A percentile compares a stretch with the other conserved stretches of the same genome.
phyloP scores from a whole-genome alignment of 2,113 vertebrate genomes.

The Indicator maculatus region DNA sequence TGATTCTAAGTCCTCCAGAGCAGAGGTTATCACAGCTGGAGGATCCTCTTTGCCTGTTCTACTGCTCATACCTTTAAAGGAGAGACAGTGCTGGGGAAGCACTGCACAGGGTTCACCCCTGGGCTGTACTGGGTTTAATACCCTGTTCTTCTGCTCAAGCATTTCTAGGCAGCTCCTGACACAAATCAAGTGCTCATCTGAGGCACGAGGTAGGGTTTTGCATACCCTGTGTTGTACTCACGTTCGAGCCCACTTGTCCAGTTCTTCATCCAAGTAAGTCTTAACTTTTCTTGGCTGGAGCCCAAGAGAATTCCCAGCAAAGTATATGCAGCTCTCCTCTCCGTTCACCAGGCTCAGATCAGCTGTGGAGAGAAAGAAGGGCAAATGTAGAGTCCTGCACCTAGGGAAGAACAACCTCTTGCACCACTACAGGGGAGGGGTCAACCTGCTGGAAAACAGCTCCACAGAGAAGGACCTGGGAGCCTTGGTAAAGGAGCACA shows the following conservation, averaged over 20 bases:
- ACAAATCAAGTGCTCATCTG: neutral
- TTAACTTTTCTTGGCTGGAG: conserved; percentile 88
- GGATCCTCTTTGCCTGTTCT: neutral
- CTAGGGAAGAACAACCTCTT: no score
- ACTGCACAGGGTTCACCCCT: neutral
- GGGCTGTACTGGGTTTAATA: neutral
- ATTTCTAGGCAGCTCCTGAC: neutral
- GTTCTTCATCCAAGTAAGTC: conserved; percentile 87
- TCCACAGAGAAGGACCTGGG: no score
- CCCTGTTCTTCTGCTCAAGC: neutral
- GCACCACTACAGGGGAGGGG: no score
- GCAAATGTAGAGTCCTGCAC: no score
- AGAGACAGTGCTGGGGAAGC: neutral
- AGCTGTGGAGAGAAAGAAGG: conserved; percentile 68
- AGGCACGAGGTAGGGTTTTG: neutral
- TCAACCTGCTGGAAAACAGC: no score
- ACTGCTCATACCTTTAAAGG: neutral
- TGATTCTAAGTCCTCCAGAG: no score
- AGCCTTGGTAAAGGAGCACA: no score
- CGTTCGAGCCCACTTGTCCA: conserved; percentile 93
- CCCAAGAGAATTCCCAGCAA: conserved; percentile 90
- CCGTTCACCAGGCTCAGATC: conserved; percentile 81
- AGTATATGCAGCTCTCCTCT: conserved; percentile 84
- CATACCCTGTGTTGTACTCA: conserved; percentile 52
- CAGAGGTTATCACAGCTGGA: neutral